Evolutionary conservation across 1,140 invertebrate genomes (phyloP).

Genomic region (Sycobia sp.): DNA sequence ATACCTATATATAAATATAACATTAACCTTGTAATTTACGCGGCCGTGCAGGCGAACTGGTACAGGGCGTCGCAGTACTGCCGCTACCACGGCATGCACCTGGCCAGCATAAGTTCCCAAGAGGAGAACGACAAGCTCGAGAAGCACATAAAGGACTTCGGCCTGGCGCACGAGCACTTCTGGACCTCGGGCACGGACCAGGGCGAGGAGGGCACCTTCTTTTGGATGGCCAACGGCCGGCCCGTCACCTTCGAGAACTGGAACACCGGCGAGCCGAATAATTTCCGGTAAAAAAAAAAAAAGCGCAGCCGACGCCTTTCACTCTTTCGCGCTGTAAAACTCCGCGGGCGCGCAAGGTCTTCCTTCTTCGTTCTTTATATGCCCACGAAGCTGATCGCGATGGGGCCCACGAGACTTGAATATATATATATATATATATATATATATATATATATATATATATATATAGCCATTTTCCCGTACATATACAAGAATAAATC

Average conservation of each 20-base stretch:
- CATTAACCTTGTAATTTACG: no score
- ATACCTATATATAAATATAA: no score
- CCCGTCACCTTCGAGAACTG: constrained; percentile 90
- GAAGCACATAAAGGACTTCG: constrained; percentile 81
- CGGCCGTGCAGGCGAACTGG: constrained; percentile 89
- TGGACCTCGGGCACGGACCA: constrained; percentile 91
- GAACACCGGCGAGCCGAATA: constrained; percentile 90
- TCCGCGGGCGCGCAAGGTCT: no score
- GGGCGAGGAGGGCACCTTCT: constrained; percentile 86
- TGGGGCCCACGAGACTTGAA: no score
- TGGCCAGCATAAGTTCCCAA: constrained; percentile 85
- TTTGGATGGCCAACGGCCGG: constrained; percentile 89
- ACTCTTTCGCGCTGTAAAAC: no score
- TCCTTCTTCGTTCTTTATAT: no score
- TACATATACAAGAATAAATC: no score
- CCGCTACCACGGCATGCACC: constrained; percentile 88
- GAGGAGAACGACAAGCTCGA: constrained; percentile 87
- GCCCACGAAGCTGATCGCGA: no score
- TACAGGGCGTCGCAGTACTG: constrained; percentile 90
- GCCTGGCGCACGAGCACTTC: constrained; percentile 87
- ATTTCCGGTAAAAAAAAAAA: constrained; percentile 72
- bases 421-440: no score
- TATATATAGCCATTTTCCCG: no score
- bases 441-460: no score
- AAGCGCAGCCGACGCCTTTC: no score